Base-by-base conservation (phyloP, 2,113 vertebrate genomes). In the Archilochus colubris region DNA sequence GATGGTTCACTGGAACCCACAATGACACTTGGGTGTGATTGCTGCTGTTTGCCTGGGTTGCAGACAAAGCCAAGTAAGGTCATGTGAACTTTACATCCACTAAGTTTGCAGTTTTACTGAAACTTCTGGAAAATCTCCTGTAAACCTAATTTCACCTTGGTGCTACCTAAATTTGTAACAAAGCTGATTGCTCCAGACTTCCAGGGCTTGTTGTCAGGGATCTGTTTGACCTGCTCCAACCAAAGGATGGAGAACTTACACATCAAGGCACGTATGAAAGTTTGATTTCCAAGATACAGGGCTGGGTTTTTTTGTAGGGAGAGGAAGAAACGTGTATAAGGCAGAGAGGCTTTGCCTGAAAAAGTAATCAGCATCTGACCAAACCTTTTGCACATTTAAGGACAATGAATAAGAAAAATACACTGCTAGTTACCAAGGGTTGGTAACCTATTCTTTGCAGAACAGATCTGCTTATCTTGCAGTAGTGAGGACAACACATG, bases 11-110 rank as follows among this genome's bases (percentile, higher is more conserved):
- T 86, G 61, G n/a, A 81, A 63, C 22, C 53, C 31, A 25, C 55
- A 70, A 43, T 46, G 44, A 24, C 2, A 3, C 30, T 62, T 3
- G 0, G 12, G 20, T 28, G 43, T 38, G 51, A 48, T 2, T 7
- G 23, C 43, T 40, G 64, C 68, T 74, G 62, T 57, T 72, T 51
- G 53, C 44, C 33, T 69, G 19, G 21, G 14, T 6, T 79, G 61
- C 53, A 78, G 67, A 20, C 21, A 40, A 63, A 72, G 77, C 24
- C 82, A 31, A 58, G 31, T 58, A 46, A 91, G 20, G 36, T 38
- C 66, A 14, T 1, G 7, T 12, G 50, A 48, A 69, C 40, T 68
- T 62, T 23, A 3, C 14, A 46, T 43, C 59, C 33, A 30, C 28
- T 2, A 7, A 18, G 21, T 57, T 20, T 70, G 48, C 66, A 66